Percentiles rank a stretch among this genome's conserved stretches.
Evolutionary conservation across 2,888 invertebrate genomes (phyloP).

Genomic region (Phaedon cochleariae): DNA sequence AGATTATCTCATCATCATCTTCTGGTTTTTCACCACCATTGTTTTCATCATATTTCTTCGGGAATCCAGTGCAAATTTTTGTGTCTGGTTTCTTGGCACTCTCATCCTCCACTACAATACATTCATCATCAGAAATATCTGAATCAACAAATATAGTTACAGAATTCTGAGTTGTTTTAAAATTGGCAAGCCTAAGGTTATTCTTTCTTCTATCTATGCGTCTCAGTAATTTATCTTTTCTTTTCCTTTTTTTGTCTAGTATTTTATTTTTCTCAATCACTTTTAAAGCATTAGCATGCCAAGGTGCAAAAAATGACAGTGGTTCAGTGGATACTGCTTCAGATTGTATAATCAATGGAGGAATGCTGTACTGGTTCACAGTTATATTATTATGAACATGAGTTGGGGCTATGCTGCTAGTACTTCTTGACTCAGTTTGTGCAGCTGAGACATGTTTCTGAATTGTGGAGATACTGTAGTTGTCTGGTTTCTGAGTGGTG

Average conservation of each 20-base stretch:
- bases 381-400: conserved; percentile 35
- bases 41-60: conserved; percentile 30
- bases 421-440: not conserved
- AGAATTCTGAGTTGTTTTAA: not conserved
- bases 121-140: conserved; percentile 35
- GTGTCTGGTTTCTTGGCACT: conserved; percentile 1
- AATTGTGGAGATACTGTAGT: not conserved
- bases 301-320: not conserved
- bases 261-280: not conserved
- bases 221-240: not conserved
- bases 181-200: not conserved
- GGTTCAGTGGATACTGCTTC: not conserved
- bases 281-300: not conserved
- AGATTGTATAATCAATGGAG: conserved; percentile 15
- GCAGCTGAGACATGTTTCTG: conserved; percentile 1
- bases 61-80: conserved; percentile 23
- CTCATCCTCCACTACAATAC: conserved; percentile 26
- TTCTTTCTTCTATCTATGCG: not conserved
- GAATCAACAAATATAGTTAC: conserved; percentile 9
- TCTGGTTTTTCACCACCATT: conserved; percentile 31
- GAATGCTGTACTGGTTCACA: conserved; percentile 39
- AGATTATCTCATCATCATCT: conserved; percentile 49
- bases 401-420: not conserved
- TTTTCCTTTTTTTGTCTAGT: not conserved
- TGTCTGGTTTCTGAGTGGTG: not conserved